Evolutionary conservation across 2,888 invertebrate genomes (phyloP), one percentile per base, ranked within the genome.

Genomic region (Meghimatium bilineatum): DNA sequence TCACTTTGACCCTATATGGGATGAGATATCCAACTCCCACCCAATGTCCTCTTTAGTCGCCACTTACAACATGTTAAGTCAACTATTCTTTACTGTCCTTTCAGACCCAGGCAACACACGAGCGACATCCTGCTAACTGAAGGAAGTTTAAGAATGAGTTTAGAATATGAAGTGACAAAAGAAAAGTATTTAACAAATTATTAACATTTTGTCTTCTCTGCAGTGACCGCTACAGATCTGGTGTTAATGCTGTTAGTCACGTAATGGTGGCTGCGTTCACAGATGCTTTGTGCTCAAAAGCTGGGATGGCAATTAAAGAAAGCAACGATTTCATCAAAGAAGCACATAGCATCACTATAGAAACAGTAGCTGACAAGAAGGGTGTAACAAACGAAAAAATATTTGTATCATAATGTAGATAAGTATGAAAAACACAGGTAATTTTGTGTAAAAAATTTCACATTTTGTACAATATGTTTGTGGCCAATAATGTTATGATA

Each of bases 181-280:
- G n/a, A n/a, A n/a, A n/a, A n/a, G n/a, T n/a, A n/a, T n/a, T n/a
- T n/a, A n/a, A n/a, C n/a, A n/a, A n/a, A n/a, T n/a, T n/a, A n/a
- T n/a, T n/a, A n/a, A n/a, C 3, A 26, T 14, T 66, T 29, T 66
- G 1, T 32, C 17, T 32, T 66, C 14, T 66, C 87, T 87, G 8
- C 89, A 92, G 92, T 34, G 92, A 92, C 76, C 87, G 92, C 10
- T 88, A 91, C 29, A 87, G 92, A 12, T 90, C 91, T 0, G 87
- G 89, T 0, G 87, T 89, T 63, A 92, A 91, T 86, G 87, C 90
- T 23, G 87, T 91, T 0, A 90, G 90, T 69, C 92, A 92, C 74
- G 89, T 90, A 1, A 87, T 88, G 66, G 89, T 90, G 63, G 88
- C 91, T 0, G 88, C 89, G 2, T 85, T 90, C 0, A 89, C 90